These are phyloP conservation scores for Lontra canadensis DNA, from an alignment of 2,113 vertebrate genomes.

Conservation along the genomic window DNA sequence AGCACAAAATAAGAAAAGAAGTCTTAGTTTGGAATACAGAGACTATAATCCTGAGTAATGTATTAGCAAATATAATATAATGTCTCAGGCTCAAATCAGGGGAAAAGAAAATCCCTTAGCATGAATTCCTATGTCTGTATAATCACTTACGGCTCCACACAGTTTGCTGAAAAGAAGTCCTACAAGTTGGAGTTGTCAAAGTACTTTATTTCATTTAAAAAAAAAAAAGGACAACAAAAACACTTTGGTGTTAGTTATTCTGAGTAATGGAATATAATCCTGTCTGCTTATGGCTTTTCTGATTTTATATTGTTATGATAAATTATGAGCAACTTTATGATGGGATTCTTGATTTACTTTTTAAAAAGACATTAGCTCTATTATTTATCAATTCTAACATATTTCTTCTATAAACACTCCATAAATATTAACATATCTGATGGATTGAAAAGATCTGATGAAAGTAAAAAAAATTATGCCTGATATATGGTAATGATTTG, in stretches of 20 bases:
- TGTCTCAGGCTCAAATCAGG: neutral
- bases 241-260: constrained; percentile 57
- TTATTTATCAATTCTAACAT: constrained; percentile 86
- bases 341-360: constrained; percentile 82
- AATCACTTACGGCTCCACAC: neutral
- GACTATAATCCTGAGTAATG: neutral
- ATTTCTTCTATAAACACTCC: constrained; percentile 78
- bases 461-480: constrained; percentile 61
- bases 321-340: constrained; percentile 79
- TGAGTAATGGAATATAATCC: constrained; percentile 74
- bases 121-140: neutral
- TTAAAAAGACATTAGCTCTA: constrained; percentile 83
- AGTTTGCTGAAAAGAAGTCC: constrained; percentile 20
- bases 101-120: neutral
- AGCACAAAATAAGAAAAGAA: constrained; percentile 8
- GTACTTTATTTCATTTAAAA: neutral
- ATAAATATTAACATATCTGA: constrained; percentile 86
- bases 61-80: constrained; percentile 33
- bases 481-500: constrained; percentile 75
- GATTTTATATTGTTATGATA: constrained; percentile 80
- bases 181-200: neutral
- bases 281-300: constrained; percentile 61
- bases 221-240: neutral
- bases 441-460: constrained; percentile 70
- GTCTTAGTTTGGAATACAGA: neutral